Evolutionary conservation across 2,113 vertebrate genomes (phyloP).

Genomic region (Scolopax mira): DNA sequence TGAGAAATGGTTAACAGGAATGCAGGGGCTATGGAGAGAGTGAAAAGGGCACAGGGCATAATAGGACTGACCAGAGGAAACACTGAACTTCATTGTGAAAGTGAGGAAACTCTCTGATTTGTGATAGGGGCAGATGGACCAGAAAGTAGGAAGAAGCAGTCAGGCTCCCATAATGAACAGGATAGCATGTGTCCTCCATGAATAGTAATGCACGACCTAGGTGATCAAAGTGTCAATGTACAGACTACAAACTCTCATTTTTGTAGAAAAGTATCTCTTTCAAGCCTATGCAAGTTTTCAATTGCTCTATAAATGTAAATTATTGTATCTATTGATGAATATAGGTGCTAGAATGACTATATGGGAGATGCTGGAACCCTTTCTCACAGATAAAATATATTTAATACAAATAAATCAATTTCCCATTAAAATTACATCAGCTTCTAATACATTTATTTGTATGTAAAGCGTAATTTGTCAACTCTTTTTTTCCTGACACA

Average conservation of each 20-base stretch:
- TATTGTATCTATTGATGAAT: neutral
- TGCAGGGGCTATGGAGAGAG: neutral
- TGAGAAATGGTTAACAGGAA: neutral
- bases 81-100: neutral
- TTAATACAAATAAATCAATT: neutral
- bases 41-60: neutral
- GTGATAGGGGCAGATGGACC: neutral
- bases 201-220: neutral
- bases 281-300: neutral
- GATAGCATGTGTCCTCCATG: neutral
- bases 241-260: neutral
- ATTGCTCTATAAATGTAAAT: neutral
- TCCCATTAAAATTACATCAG: neutral
- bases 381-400: neutral
- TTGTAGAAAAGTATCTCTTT: neutral
- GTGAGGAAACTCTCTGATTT: neutral
- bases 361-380: too few relatives aligned
- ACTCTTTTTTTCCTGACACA: neutral
- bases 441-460: neutral
- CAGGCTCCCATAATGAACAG: neutral
- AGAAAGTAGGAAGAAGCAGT: neutral
- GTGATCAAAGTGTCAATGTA: neutral
- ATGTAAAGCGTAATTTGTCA: neutral
- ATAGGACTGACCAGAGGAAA: neutral
- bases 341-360: too few relatives aligned